Conservation (phyloP, 2,888 invertebrate species). For the Phorcus lineatus region DNA sequence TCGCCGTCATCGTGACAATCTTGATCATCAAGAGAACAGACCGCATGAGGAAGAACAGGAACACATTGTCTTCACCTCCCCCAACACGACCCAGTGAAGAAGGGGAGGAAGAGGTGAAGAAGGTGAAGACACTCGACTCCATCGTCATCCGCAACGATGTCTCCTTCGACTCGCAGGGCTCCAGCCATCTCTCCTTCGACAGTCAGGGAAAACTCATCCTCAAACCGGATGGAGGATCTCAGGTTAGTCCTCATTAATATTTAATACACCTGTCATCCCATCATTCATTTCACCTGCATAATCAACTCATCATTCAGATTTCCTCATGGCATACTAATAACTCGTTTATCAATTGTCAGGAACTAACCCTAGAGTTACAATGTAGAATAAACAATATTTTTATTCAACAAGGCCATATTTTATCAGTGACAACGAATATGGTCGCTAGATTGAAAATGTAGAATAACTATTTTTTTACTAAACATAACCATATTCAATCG, state of each 20-base stretch:
- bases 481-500: no score
- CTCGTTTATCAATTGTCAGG: neutral
- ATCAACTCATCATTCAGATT: neutral
- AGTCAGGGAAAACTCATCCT: constrained; percentile 23
- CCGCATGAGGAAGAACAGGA: constrained; percentile 38
- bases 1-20: constrained; percentile 48
- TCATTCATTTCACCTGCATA: neutral
- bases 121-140: constrained; percentile 35
- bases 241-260: constrained; percentile 12
- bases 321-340: neutral
- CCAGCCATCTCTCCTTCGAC: constrained; percentile 24
- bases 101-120: constrained; percentile 30
- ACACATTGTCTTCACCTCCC: constrained; percentile 14
- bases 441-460: no score
- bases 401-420: no score
- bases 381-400: no score
- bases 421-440: no score
- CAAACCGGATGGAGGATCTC: neutral
- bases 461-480: no score
- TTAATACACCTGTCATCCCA: neutral
- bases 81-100: neutral
- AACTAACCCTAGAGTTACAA: neutral
- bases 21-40: constrained; percentile 43
- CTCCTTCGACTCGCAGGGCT: constrained; percentile 27
- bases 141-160: constrained; percentile 41